Conservation (phyloP, 35 echinoderm and acorn worm genomes). For the Apostichopus californicus region DNA sequence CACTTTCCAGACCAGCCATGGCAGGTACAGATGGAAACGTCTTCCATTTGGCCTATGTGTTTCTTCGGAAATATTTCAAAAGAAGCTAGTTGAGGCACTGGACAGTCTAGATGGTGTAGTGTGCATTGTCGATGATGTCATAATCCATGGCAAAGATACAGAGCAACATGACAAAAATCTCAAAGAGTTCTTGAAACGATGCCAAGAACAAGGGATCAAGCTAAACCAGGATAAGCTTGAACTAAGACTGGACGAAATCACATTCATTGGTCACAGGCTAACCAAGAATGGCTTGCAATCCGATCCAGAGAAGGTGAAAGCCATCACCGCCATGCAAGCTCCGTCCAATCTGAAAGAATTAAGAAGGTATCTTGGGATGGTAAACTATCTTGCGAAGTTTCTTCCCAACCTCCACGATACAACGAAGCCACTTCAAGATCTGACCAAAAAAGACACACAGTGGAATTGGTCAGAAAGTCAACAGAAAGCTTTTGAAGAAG, state of each 20-base stretch:
- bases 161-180: constrained; percentile 33
- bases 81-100: constrained; percentile 50
- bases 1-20: constrained; percentile 66
- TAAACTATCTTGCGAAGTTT: constrained; percentile 47
- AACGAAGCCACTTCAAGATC: constrained; percentile 30
- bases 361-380: constrained; percentile 52
- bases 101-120: background rate
- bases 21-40: constrained; percentile 66
- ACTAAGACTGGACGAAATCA: constrained; percentile 16
- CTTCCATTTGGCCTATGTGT: too few species aligned
- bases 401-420: constrained; percentile 51
- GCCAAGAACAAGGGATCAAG: constrained; percentile 25
- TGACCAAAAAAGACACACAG: background rate
- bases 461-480: constrained; percentile 30
- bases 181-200: constrained; percentile 51
- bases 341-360: constrained; percentile 34
- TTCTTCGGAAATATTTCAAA: constrained; percentile 68
- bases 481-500: constrained; percentile 36
- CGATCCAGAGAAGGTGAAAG: constrained; percentile 25
- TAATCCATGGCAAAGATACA: background rate
- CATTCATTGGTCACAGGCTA: constrained; percentile 38
- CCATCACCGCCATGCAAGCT: constrained; percentile 8
- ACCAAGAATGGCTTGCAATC: constrained; percentile 40
- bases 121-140: constrained; percentile 7
- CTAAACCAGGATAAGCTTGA: constrained; percentile 39